phyloP scores from a whole-genome alignment of 2,113 vertebrate species.

The Clinocottus analis region DNA sequence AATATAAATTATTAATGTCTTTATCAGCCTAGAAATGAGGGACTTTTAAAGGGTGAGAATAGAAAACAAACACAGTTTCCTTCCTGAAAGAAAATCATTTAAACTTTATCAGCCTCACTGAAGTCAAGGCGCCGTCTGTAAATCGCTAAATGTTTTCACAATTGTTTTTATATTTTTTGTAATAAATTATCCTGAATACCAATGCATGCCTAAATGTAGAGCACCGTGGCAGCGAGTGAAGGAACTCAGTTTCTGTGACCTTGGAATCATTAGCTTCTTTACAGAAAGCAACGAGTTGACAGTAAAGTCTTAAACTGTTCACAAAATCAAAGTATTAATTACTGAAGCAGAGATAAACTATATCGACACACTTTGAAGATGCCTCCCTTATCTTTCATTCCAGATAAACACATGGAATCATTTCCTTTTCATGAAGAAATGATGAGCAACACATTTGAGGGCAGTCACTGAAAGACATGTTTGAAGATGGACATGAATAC shows the following conservation, averaged over 20 bases:
- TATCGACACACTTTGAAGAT: conserved; percentile 55
- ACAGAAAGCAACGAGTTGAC: not conserved
- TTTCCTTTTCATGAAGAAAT: conserved; percentile 28
- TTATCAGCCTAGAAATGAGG: not conserved
- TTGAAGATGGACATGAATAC: conserved; percentile 1
- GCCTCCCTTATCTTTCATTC: conserved; percentile 18
- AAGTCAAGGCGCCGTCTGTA: not conserved
- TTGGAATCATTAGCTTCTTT: not conserved
- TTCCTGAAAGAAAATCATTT: not conserved
- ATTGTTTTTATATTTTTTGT: not conserved
- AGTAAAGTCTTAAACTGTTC: not conserved
- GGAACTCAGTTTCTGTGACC: not conserved
- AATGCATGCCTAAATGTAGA: not conserved
- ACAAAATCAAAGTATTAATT: not conserved
- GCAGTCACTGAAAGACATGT: not conserved
- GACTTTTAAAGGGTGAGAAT: not conserved
- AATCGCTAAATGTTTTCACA: not conserved
- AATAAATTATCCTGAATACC: not conserved
- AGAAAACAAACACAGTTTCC: not conserved
- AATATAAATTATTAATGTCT: not conserved
- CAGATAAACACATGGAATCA: conserved; percentile 30
- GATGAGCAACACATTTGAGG: conserved; percentile 2
- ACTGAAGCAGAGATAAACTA: conserved; percentile 38
- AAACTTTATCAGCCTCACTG: not conserved
- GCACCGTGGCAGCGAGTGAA: not conserved